phyloP scores from a whole-genome alignment of 2,113 vertebrate genomes.

The Phrynosoma blainvillii region DNA sequence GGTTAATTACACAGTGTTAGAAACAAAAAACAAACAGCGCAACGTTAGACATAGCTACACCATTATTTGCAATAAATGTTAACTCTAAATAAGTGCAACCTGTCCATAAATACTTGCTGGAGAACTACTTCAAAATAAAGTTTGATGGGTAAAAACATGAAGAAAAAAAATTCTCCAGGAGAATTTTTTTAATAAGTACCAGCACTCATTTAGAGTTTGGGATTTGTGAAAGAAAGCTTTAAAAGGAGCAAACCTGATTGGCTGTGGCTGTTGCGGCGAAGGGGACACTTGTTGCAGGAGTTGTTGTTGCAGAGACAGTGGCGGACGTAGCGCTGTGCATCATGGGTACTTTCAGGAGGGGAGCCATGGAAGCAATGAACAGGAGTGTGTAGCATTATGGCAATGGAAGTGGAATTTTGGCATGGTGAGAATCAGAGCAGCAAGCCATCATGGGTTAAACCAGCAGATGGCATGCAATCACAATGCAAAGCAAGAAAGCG shows the following conservation, averaged over 20 bases:
- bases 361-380: constrained; percentile 91
- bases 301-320: constrained; percentile 99
- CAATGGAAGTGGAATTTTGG: constrained; percentile 90
- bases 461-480: constrained; percentile 98
- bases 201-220: constrained; percentile 98
- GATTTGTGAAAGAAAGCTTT: constrained; percentile 99
- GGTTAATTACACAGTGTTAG: constrained; percentile 83
- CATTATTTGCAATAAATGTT: constrained; percentile 91
- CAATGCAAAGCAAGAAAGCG: constrained; percentile 96
- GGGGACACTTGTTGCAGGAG: constrained; percentile 99
- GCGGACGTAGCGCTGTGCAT: constrained; percentile 99
- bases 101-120: constrained; percentile 82
- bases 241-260: constrained; percentile 99
- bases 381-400: constrained; percentile 98
- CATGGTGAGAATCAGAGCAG: constrained; percentile 93
- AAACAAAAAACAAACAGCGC: constrained; percentile 85
- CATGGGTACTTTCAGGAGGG: constrained; percentile 98
- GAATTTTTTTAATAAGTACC: constrained; percentile 85
- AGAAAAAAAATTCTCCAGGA: constrained; percentile 83
- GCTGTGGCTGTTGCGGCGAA: constrained; percentile 99
- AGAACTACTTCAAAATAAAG: constrained; percentile 82
- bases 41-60: constrained; percentile 93
- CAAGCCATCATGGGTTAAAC: constrained; percentile 98
- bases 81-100: constrained; percentile 98
- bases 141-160: constrained; percentile 84